phyloP scores from a whole-genome alignment of 2,797 vertebrate species.

The Pangasius mekongensis region DNA sequence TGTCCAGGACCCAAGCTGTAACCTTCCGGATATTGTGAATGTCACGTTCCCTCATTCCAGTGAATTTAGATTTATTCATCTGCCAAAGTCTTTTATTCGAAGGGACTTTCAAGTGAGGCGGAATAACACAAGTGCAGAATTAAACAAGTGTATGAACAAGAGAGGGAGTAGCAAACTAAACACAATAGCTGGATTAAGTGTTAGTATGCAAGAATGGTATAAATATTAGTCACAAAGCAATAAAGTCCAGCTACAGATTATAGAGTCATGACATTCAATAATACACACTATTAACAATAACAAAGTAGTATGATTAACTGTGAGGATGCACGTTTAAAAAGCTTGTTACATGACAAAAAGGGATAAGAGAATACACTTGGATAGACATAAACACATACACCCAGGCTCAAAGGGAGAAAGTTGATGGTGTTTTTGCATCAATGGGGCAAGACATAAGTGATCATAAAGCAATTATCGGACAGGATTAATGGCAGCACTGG shows the following conservation, averaged over 20 bases:
- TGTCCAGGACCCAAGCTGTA: not conserved
- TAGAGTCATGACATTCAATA: not conserved
- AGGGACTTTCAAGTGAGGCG: not conserved
- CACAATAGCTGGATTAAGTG: constrained; percentile 9
- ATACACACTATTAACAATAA: not conserved
- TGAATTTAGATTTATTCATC: not conserved
- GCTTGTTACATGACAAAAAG: not conserved
- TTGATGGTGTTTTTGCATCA: not conserved
- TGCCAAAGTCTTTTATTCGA: not conserved
- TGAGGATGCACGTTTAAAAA: not conserved
- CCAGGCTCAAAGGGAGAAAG: not conserved
- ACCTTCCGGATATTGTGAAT: not conserved
- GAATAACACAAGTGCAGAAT: not conserved
- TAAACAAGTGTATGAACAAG: not conserved
- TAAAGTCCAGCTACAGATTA: not conserved
- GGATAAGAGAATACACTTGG: not conserved
- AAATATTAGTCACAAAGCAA: not conserved
- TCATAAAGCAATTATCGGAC: not conserved
- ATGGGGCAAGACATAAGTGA: not conserved
- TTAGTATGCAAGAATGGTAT: not conserved
- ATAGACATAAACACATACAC: not conserved
- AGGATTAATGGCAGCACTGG: not conserved
- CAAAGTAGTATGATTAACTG: not conserved
- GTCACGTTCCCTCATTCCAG: not conserved
- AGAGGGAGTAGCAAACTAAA: not conserved